Percentiles rank a stretch among this genome's conserved stretches.
These are phyloP conservation scores for Drosophila tanythrix DNA, from an alignment of 2,888 invertebrate species.

Conservation along the genomic window DNA sequence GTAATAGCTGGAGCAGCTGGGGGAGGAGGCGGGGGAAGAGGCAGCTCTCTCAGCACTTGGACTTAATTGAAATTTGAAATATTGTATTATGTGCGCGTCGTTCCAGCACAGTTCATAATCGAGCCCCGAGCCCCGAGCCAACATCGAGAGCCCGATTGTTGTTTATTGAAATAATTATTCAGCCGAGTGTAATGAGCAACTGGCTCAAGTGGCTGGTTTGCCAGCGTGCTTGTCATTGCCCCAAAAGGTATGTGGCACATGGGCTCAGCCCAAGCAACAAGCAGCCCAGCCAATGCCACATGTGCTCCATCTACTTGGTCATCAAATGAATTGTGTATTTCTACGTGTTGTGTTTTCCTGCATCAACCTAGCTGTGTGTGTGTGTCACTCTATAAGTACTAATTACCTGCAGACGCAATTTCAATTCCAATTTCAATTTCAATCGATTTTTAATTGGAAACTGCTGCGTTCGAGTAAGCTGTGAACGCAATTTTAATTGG, in stretches of 20 bases:
- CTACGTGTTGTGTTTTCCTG: conserved; percentile 1
- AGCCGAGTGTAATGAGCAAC: conserved; percentile 77
- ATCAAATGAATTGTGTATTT: conserved; percentile 27
- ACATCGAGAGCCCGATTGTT: conserved; percentile 58
- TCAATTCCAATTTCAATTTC: not conserved
- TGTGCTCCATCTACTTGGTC: conserved; percentile 49
- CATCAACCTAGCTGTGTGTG: conserved; percentile 1
- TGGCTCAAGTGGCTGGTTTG: conserved; percentile 61
- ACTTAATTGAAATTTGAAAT: conserved; percentile 83
- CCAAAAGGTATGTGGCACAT: conserved; percentile 27
- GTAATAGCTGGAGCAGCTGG: not conserved
- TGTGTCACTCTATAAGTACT: conserved; percentile 7
- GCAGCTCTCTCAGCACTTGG: conserved; percentile 80
- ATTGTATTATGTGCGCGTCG: conserved; percentile 82
- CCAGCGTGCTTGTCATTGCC: conserved; percentile 18
- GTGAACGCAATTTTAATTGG: not conserved
- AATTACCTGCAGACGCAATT: conserved; percentile 65
- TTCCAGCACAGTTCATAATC: conserved; percentile 79
- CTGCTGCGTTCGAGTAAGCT: conserved; percentile 5
- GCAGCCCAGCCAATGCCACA: conserved; percentile 40
- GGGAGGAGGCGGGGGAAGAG: conserved; percentile 7
- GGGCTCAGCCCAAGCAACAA: conserved; percentile 5
- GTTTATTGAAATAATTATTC: conserved; percentile 80
- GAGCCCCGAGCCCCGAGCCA: conserved; percentile 52
- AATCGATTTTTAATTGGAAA: conserved; percentile 58